Percentiles rank a stretch among this genome's conserved stretches.
Evolutionary conservation across 1,140 invertebrate genomes (phyloP).

Genomic region (Oncopeltus fasciatus): DNA sequence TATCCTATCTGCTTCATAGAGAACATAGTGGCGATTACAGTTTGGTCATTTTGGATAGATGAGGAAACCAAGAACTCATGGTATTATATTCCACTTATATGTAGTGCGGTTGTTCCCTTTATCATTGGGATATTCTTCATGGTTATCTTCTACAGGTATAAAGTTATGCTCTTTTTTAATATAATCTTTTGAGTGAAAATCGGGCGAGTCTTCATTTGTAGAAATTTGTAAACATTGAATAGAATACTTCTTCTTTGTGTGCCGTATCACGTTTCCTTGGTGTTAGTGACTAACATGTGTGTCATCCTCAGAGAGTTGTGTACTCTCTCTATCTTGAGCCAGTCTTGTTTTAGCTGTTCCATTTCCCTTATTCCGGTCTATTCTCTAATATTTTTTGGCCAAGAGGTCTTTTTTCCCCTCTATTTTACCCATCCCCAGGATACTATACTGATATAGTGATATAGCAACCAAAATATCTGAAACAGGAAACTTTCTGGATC

Average conservation of each 20-base stretch:
- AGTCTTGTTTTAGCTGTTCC: neutral
- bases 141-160: constrained; percentile 33
- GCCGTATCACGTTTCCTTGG: neutral
- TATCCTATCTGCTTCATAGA: constrained; percentile 49
- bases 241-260: neutral
- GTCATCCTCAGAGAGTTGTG: neutral
- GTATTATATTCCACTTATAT: constrained; percentile 23
- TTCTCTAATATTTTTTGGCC: no score
- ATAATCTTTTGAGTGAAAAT: neutral
- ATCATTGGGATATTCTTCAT: constrained; percentile 34
- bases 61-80: constrained; percentile 20
- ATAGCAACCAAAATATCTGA: no score
- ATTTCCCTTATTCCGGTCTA: no score
- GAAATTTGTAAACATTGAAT: neutral
- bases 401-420: no score
- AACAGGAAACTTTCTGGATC: no score
- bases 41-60: constrained; percentile 36
- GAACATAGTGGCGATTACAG: constrained; percentile 40
- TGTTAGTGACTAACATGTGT: neutral
- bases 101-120: constrained; percentile 27
- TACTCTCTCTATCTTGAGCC: neutral
- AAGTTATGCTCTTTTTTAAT: neutral
- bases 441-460: no score
- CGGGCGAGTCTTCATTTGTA: neutral
- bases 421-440: no score